Conservation (phyloP, 1,140 invertebrate species). For the Caenorhabditis inopinata region DNA sequence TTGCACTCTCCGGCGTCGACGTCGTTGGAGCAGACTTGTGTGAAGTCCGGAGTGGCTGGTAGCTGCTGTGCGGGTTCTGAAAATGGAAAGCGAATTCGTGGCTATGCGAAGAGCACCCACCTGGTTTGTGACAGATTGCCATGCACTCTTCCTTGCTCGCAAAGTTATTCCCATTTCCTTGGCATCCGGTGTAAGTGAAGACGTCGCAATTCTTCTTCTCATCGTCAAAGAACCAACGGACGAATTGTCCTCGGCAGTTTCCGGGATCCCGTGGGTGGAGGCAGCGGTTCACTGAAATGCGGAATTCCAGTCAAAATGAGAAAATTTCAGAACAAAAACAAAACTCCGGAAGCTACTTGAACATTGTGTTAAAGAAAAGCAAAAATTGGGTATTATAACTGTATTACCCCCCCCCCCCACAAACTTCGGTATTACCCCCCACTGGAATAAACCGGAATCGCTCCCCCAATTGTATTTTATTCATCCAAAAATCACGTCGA, state of each 20-base stretch:
- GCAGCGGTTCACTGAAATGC: conserved; percentile 53
- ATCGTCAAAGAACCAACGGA: conserved; percentile 71
- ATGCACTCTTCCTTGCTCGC: conserved; percentile 59
- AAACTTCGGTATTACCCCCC: no score
- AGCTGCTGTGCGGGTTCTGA: conserved; percentile 7
- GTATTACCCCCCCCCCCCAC: no score
- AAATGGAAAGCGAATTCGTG: no score
- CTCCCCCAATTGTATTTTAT: no score
- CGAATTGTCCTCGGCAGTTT: conserved; percentile 59
- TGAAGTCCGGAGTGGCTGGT: conserved; percentile 36
- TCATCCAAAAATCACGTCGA: no score
- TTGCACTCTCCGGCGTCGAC: conserved; percentile 60
- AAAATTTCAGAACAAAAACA: no score
- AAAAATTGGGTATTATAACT: no score
- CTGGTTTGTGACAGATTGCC: conserved; percentile 56
- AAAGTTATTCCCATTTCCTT: conserved; percentile 77
- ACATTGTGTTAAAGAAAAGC: no score
- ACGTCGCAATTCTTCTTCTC: conserved; percentile 69
- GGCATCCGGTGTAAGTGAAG: conserved; percentile 82
- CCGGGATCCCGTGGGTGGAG: conserved; percentile 59
- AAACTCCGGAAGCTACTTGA: no score
- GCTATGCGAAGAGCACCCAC: not conserved
- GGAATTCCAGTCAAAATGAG: no score
- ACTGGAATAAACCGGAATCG: no score
- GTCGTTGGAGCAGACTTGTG: conserved; percentile 54